Evolutionary conservation across 2,113 vertebrate species (phyloP).

Genomic region (Crotalus tigris): DNA sequence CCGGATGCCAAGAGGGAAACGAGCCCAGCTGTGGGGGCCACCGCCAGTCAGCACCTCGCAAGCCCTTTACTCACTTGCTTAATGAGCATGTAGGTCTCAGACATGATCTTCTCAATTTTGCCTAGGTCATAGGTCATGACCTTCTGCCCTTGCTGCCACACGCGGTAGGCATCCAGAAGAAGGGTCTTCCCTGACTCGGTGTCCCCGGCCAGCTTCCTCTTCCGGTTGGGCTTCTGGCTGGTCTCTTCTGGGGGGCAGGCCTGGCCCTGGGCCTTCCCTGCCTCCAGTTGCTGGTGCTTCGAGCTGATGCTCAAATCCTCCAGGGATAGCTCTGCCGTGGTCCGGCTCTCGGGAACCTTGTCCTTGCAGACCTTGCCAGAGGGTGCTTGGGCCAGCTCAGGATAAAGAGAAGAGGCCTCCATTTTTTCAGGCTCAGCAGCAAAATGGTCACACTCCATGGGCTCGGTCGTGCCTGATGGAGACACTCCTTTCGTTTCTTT

Average conservation of each 20-base stretch:
- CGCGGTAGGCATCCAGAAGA: conserved; percentile 90
- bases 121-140: conserved; percentile 90
- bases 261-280: conserved; percentile 41
- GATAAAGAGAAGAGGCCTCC: background rate
- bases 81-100: conserved; percentile 97
- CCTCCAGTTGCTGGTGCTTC: conserved; percentile 64
- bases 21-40: background rate
- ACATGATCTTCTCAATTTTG: conserved; percentile 97
- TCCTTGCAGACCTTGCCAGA: background rate
- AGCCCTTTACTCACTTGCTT: conserved; percentile 80
- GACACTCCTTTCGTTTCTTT: background rate
- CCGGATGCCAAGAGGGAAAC: background rate
- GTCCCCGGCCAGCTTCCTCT: conserved; percentile 85
- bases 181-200: conserved; percentile 87
- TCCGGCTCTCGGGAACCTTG: conserved; percentile 71
- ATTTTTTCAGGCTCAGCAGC: background rate
- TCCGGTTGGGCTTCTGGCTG: conserved; percentile 77
- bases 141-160: conserved; percentile 99
- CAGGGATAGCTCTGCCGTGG: conserved; percentile 84
- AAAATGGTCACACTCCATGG: background rate
- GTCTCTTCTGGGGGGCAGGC: conserved; percentile 61
- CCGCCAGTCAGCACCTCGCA: background rate
- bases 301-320: conserved; percentile 95
- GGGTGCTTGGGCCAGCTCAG: background rate
- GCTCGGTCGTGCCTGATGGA: background rate